Base-by-base conservation (phyloP, 2,797 vertebrate genomes). In the Ciconia nigra region DNA sequence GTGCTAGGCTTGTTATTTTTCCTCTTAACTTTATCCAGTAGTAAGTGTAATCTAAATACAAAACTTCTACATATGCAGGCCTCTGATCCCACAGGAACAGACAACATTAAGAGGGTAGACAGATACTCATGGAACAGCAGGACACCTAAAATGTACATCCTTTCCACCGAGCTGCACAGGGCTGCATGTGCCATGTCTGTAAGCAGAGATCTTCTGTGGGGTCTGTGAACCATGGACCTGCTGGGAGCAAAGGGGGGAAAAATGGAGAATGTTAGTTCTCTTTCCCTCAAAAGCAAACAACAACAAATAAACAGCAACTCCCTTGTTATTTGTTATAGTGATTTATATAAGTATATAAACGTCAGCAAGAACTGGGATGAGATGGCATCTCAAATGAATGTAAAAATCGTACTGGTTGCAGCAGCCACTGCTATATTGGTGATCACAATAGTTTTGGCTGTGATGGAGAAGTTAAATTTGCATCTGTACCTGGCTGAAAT, bases 11-110 rank as follows among this genome's bases (percentile, higher is more conserved):
- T 87, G 15, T 67, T 67, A 29, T 33, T 90, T 73, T 74, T 39
- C 44, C 20, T 83, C 6, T 3, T 58, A 39, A 71, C 21, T 52
- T 81, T 54, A 22, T 61, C 20, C 13, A 49, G 6, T n/a, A 65
- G 1, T 21, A 83, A 31, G 5, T 72, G 7, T 69, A 72, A 65
- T 84, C 20, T 65, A 57, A 61, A 61, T 72, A 65, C 10, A 9
- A 49, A 83, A 57, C 13, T 57, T 47, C 5, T 51, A 20, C 0
- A 0, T 46, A 8, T 31, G 37, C 49, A 65, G 49, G 39, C 62
- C 29, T 74, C n/a, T 76, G 26, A 65, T 79, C 54, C 28, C 20
- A 2, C 15, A 78, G 52, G 31, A 70, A 19, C 31, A 67, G 59
- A n/a, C 10, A 58, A 24, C 12, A 3, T 57, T 67, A 52, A 35